A percentile compares a stretch with the other conserved stretches of the same genome.
These are phyloP conservation scores for Troides helena DNA, from an alignment of 2,888 invertebrate genomes.

Conservation along the genomic window DNA sequence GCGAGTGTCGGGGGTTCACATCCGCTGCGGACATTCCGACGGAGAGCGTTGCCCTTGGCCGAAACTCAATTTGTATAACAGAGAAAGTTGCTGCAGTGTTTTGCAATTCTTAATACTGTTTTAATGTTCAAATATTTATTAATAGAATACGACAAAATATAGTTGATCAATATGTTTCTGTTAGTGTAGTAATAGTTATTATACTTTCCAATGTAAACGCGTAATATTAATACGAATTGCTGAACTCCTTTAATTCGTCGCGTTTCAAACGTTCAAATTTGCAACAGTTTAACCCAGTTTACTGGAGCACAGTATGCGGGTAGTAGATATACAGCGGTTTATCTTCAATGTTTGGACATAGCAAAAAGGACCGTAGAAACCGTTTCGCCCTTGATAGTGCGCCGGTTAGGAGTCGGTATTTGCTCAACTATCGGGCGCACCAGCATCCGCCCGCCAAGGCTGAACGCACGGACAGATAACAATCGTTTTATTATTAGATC, in stretches of 20 bases:
- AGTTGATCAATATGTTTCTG: too few species aligned
- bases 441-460: constrained; percentile 66
- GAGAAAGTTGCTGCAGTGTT: constrained; percentile 15
- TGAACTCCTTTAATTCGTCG: too few species aligned
- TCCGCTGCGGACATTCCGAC: constrained; percentile 30
- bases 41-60: constrained; percentile 30
- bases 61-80: constrained; percentile 8
- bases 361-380: neutral
- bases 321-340: too few species aligned
- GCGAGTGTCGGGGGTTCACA: constrained; percentile 26
- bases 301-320: too few species aligned
- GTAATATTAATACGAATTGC: too few species aligned
- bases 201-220: too few species aligned
- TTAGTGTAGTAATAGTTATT: too few species aligned
- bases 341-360: neutral
- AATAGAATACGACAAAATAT: too few species aligned
- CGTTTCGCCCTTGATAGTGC: constrained; percentile 8
- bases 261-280: too few species aligned
- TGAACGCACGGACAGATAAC: constrained; percentile 57
- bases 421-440: constrained; percentile 45
- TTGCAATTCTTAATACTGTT: too few species aligned
- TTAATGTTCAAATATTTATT: too few species aligned
- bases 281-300: too few species aligned
- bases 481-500: constrained; percentile 47
- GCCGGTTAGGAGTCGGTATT: constrained; percentile 38